A percentile compares a stretch with the other conserved stretches of the same genome.
phyloP scores from a whole-genome alignment of 2,113 vertebrate genomes.

The Coturnix japonica region DNA sequence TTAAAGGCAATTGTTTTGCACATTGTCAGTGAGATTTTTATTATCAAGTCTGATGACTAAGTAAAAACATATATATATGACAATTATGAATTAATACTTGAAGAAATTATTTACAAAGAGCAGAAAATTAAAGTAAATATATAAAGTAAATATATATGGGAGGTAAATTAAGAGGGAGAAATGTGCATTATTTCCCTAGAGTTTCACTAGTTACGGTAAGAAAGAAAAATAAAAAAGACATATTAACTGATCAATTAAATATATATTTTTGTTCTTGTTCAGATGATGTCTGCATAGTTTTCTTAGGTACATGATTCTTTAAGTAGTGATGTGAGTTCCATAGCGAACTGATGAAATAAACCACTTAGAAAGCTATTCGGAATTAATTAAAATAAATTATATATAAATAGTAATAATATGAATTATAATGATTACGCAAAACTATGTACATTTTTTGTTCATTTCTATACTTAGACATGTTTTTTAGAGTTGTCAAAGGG shows the following conservation, averaged over 20 bases:
- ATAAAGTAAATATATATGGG: neutral
- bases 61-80: neutral
- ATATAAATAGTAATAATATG: neutral
- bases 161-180: neutral
- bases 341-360: neutral
- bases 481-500: neutral
- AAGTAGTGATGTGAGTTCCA: neutral
- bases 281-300: neutral
- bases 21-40: neutral
- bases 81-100: neutral
- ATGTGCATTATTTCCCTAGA: neutral
- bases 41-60: neutral
- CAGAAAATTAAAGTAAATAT: neutral
- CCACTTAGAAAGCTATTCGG: too few relatives aligned
- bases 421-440: neutral
- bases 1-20: neutral
- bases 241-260: neutral
- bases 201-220: neutral
- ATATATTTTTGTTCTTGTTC: too few relatives aligned
- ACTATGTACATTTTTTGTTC: too few relatives aligned
- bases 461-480: rapidly evolving
- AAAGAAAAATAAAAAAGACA: neutral
- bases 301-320: neutral
- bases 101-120: neutral
- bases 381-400: neutral